Evolutionary conservation across 2,113 vertebrate genomes (phyloP), one percentile per base, ranked within the genome.

Genomic region (Apaloderma vittatum): DNA sequence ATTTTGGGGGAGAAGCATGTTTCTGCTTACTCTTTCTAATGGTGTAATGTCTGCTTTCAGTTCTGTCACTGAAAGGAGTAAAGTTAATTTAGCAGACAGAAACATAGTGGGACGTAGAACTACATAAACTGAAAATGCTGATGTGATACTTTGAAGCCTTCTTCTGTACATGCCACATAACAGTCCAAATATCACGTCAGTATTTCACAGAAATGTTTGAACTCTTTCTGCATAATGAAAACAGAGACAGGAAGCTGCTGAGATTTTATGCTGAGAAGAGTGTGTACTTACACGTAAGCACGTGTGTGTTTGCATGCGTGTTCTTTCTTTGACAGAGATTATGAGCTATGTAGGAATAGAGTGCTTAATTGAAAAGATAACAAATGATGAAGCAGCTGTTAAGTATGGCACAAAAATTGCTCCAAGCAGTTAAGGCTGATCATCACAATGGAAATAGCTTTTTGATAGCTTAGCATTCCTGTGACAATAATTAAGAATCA

Each of bases 401-500:
- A 93, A 94, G 95, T 85, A 98, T 66, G 84, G 48, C 87, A 91
- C 96, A 83, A 88, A 95, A 95, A 88, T 36, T 81, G 93, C 97
- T 95, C 73, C 66, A 75, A 98, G 98, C 98, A 89, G 97, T 96
- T 96, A 98, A 97, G 88, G 95, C 96, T 92, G 90, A 97, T 98
- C 97, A 97, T 65, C 85, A 94, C 21, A 98, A 98, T 97, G 98
- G 97, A 98, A 98, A 98, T 94, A 91, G 76, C 97, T 98, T 98
- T 98, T 97, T 97, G 93, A 97, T 94, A 97, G 94, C 95, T 94
- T 96, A 90, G 94, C 95, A 84, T 98, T 98, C 98, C 97, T 95
- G 90, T 96, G 97, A 96, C 93, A 89, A 97, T 98, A 98, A 98
- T 98, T 98, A 98, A 98, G 98, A 98, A 92, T 99, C 98, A 97